phyloP scores from a whole-genome alignment of 2,797 vertebrate species.

The Aplochiton taeniatus region DNA sequence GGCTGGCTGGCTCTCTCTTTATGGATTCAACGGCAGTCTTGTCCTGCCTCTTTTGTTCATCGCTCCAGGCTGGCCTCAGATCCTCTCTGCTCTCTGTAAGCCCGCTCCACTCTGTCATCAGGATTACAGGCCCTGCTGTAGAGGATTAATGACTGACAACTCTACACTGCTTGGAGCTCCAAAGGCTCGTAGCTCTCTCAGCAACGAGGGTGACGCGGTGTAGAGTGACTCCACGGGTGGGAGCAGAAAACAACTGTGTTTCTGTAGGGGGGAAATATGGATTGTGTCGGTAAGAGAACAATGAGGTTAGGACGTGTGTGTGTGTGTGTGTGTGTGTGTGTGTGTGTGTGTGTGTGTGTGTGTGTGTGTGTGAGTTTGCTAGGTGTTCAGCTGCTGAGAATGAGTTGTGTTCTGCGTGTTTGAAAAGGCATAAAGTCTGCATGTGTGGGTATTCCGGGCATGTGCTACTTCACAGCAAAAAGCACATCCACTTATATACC shows the following conservation, averaged over 20 bases:
- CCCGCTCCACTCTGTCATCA: conserved; percentile 70
- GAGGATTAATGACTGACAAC: conserved; percentile 78
- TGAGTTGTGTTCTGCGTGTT: not conserved
- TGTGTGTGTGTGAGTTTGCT: not conserved
- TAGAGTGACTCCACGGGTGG: conserved; percentile 42
- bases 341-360: not conserved
- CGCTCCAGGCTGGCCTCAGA: conserved; percentile 72
- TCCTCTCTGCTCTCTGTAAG: conserved; percentile 69
- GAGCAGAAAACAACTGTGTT: conserved; percentile 45
- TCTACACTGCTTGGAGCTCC: conserved; percentile 60
- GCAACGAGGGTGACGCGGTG: too few species aligned
- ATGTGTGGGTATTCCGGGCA: conserved; percentile 35
- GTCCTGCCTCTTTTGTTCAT: conserved; percentile 69
- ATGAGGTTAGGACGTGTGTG: conserved; percentile 34
- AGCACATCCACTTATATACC: conserved; percentile 43
- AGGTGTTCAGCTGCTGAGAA: not conserved
- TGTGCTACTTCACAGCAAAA: conserved; percentile 17
- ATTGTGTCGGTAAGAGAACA: conserved; percentile 63
- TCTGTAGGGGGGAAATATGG: conserved; percentile 59
- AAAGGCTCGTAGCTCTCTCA: too few species aligned
- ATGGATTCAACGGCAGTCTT: conserved; percentile 66
- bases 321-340: not conserved
- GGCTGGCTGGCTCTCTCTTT: conserved; percentile 47
- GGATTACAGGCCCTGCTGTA: conserved; percentile 72
- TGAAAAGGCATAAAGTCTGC: not conserved